phyloP scores from a whole-genome alignment of 2,797 vertebrate genomes.

The Pelodytes ibericus region DNA sequence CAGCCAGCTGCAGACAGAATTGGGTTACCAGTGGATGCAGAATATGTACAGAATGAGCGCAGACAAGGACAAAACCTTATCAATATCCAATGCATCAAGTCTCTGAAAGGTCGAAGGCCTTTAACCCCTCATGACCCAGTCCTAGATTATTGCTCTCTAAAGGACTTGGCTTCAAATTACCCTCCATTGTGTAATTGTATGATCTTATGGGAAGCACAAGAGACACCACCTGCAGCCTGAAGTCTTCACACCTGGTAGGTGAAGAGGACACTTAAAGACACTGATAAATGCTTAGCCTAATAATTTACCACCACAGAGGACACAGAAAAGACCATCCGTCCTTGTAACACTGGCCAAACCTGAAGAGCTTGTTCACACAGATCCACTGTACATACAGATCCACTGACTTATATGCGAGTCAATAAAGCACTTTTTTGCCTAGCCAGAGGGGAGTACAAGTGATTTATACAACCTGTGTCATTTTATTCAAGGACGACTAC shows the following conservation, averaged over 20 bases:
- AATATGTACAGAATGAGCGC: neutral
- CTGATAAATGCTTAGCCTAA: conserved; percentile 34
- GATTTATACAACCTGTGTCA: neutral
- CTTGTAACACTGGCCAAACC: conserved; percentile 28
- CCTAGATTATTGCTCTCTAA: neutral
- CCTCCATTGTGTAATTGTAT: conserved; percentile 23
- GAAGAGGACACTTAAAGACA: conserved; percentile 12
- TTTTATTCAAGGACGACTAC: neutral
- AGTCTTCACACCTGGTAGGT: conserved; percentile 42
- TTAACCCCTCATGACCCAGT: neutral
- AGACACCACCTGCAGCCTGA: conserved; percentile 37
- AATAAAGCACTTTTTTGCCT: conserved; percentile 4
- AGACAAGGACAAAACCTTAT: neutral
- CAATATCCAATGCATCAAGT: neutral
- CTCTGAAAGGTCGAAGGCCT: neutral
- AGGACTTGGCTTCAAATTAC: neutral
- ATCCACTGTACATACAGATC: conserved; percentile 12
- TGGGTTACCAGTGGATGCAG: too few relatives aligned
- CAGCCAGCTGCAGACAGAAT: too few relatives aligned
- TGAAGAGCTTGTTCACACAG: conserved; percentile 34
- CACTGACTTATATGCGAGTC: neutral
- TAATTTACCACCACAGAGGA: conserved; percentile 14
- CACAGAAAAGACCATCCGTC: neutral
- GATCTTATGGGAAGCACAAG: conserved; percentile 4
- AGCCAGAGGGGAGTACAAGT: neutral